Evolutionary conservation across 2,888 invertebrate species (phyloP).

Genomic region (Hydropsyche betteni): DNA sequence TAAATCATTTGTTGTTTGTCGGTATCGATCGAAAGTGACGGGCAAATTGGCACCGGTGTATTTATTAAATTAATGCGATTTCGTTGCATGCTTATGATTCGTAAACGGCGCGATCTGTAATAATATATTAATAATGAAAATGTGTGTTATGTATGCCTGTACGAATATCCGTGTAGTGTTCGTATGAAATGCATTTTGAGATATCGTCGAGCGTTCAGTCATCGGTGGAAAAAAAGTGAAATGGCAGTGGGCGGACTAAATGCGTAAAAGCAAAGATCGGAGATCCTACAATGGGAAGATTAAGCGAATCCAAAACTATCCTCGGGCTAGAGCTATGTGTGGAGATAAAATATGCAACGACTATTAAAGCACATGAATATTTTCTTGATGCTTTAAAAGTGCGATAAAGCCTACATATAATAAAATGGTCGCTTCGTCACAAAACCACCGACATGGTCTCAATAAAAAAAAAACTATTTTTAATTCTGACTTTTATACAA

Average conservation of each 20-base stretch:
- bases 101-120: no score
- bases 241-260: conserved; percentile 22
- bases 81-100: conserved; percentile 9
- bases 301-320: conserved; percentile 12
- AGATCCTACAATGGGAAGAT: conserved; percentile 25
- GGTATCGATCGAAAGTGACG: conserved; percentile 49
- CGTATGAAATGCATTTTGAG: not conserved
- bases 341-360: conserved; percentile 5
- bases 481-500: no score
- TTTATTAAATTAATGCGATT: conserved; percentile 47
- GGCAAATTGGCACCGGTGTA: conserved; percentile 47
- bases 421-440: not conserved
- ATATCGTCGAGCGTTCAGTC: not conserved
- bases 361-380: not conserved
- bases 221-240: not conserved
- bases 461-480: no score
- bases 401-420: not conserved
- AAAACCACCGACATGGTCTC: no score
- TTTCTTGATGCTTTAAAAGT: no score
- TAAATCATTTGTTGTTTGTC: conserved; percentile 48
- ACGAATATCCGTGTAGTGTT: no score
- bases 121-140: no score
- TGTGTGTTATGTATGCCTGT: no score
- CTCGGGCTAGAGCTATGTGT: conserved; percentile 12
- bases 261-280: conserved; percentile 16